Base-by-base conservation (phyloP, 2,888 invertebrate genomes). In the Aethes cnicana region DNA sequence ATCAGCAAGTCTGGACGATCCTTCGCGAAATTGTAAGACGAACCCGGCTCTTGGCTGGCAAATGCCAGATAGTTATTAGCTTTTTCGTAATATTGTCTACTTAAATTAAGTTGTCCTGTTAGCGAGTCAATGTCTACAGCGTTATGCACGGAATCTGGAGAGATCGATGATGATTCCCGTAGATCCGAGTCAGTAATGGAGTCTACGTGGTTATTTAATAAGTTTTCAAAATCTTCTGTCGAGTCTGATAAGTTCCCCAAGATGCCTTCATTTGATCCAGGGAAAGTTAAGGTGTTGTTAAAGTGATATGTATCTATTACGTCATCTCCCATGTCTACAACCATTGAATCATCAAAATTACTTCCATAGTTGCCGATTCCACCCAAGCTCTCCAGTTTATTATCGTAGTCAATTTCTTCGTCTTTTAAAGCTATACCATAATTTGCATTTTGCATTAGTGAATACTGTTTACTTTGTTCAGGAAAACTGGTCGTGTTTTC, bases 251-350 rank as follows among this genome's bases (percentile, higher is more conserved):
- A 85, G 63, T 93, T 94, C 66, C 95, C 95, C 60, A 96, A 89
- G 42, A 96, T 87, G 65, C 94, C 93, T 79, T 96, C 96, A 23
- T 95, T 94, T 8, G 95, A 92, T 36, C 93, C 93, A 36, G 94
- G 93, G 72, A 96, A 95, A 42, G 95, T 95, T 46, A 96, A 77
- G 0, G 95, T 95, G 2, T 95, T 95, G 5, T 94, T 94, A 74
- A 96, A 96, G 67, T 95, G 96, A 39, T 95, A 87, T 20, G 95
- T 95, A 79, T 96, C 96, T 26, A 95, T 95, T 1, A 94, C 93
- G 17, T 92, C 92, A 25, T 94, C 94, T 21, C 94, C 94, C 90
- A 95, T 93, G 70, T 95, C 95, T 8, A 95, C 95, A 91, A 96
- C 96, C 92, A 96, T 95, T 4, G 95, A 93, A 63, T 95, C 95